phyloP scores from a whole-genome alignment of 2,113 vertebrate species.

The human region GRCh38 chr17:10548501-10549000 shows the following conservation, averaged over 20 bases:
- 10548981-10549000: background rate
- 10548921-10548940: background rate
- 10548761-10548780: background rate
- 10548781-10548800: background rate
- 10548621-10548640: background rate
- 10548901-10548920: background rate
- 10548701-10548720: background rate
- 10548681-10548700: background rate
- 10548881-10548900: background rate
- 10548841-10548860: background rate
- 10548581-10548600: background rate
- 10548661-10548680: background rate
- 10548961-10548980: background rate
- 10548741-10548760: background rate
- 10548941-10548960: background rate
- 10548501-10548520: background rate
- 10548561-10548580: background rate
- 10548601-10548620: background rate
- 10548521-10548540: background rate
- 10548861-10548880: background rate
- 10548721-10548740: background rate
- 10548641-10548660: background rate
- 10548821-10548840: constrained; percentile 17
- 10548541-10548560: background rate
- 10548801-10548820: background rate